Evolutionary conservation across 2,888 invertebrate genomes (phyloP), one percentile per base, ranked within the genome.

Genomic region (Lasioglossum morio): DNA sequence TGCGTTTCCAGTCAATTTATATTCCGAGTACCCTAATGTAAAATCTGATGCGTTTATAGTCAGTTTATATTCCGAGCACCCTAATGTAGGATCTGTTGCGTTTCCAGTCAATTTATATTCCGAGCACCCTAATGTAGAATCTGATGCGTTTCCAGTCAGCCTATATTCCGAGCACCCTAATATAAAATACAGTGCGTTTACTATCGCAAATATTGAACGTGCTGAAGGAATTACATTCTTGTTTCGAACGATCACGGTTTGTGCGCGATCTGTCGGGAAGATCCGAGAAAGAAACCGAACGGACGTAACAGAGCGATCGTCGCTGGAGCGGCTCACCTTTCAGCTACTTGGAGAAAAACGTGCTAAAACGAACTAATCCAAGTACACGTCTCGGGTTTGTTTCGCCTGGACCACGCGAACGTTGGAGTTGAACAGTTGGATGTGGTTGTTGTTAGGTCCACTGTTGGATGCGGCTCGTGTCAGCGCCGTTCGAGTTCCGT

Each of bases 381-480:
- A 94, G 92, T 88, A 88, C 77, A 87, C 86, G 80, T 84, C 72
- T 75, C 70, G 77, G 79, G 78, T 81, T 63, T 83, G 19, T 82
- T 80, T 76, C 37, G 34, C 78, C 73, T 78, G 77, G 79, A 30
- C 85, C 87, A 90, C 91, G 89, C 89, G 92, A 86, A 87, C 87
- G 77, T 86, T 74, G 70, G 76, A 92, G 91, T 91, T 91, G 91
- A 87, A 87, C 84, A 76, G 87, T 46, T 92, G 90, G 92, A 87
- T 86, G 70, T 87, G 90, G 90, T 89, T n/a, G 27, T 88, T 91
- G 88, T 89, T 91, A 85, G 90, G 91, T 90, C 91, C 92, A 92
- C 92, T 93, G 92, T 92, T 92, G 93, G 94, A 94, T 94, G 94
- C 92, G 92, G 94, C 94, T 94, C 94, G 92, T 87, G 84, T 90